Evolutionary conservation across 2,888 invertebrate genomes (phyloP).

Genomic region (Anoncus sp.): DNA sequence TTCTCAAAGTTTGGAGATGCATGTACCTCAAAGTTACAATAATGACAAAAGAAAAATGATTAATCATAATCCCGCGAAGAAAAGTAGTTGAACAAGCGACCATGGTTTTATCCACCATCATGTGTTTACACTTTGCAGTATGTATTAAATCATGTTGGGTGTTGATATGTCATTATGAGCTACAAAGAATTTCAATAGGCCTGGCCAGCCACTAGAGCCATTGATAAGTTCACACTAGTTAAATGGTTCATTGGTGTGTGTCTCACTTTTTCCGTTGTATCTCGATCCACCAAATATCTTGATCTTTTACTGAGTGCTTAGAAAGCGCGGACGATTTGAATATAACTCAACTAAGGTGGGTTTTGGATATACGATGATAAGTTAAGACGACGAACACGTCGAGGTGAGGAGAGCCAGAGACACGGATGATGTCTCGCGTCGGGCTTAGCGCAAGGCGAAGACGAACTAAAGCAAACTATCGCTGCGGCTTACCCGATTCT

Average conservation of each 20-base stretch:
- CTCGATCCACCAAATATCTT: slow-evolving; percentile 33
- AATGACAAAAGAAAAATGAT: neutral
- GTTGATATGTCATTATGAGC: neutral
- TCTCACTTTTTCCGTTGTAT: neutral
- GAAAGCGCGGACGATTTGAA: slow-evolving; percentile 1
- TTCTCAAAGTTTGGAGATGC: neutral
- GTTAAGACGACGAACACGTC: slow-evolving; percentile 61
- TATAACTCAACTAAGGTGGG: slow-evolving; percentile 34
- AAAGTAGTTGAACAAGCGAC: neutral
- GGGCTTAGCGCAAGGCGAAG: slow-evolving; percentile 67
- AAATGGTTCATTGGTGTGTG: slow-evolving; percentile 6
- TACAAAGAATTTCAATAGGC: neutral
- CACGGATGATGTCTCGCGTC: slow-evolving; percentile 48
- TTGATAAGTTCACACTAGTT: neutral
- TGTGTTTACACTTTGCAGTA: neutral
- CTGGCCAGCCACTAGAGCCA: neutral
- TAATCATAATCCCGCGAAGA: neutral
- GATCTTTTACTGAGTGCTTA: slow-evolving; percentile 24
- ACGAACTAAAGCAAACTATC: slow-evolving; percentile 79
- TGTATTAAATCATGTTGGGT: neutral
- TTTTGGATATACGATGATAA: slow-evolving; percentile 46
- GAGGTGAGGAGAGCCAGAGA: slow-evolving; percentile 44
- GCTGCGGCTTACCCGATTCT: slow-evolving; percentile 74
- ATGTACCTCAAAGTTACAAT: no score
- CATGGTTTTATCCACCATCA: neutral